Base-by-base conservation (phyloP, 2,888 invertebrate species). In the Cordilura impudica region DNA sequence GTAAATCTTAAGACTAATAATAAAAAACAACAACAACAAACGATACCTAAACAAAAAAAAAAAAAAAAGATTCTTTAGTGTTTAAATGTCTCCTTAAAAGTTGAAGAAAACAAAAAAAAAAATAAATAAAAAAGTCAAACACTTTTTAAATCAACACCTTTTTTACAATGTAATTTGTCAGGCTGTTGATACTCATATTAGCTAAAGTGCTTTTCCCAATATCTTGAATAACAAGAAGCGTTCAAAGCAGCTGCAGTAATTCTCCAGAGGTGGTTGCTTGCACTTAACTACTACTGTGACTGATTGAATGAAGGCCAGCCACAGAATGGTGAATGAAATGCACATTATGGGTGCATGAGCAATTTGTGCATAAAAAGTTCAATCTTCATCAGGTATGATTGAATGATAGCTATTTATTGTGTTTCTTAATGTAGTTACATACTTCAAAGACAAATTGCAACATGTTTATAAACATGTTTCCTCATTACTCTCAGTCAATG, bases 91-190 rank as follows among this genome's bases (percentile, higher is more conserved):
- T 56, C 19, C 56, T 54, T 66, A 29, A 31, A 54, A 43, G 21
- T 26, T 26, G 19, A 18, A 43, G 19, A 45, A 31, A 56, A 31
- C 7, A 67, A 31, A 6, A 21, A 43, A 39, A 16, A 56, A 16
- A 53, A 65, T 3, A 26, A 49, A 1, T n/a, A 45, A 49, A 12
- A 31, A 74, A 74, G 67, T 74, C 47, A 61, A 67, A 60, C 53
- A 53, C 53, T 74, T 61, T 67, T 60, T 61, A 67, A 67, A 67
- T 69, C 61, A 67, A 74, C 67, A 74, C 67, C 67, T 67, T 67
- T 54, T 65, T 61, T 53, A n/a, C 35, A 23, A n/a, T 23, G 21
- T 18, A 74, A 54, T 74, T 45, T 39, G 58, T 60, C 21, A 16
- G 23, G 26, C 18, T 31, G 43, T 29, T 29, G 43, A 29, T 47